Percentiles rank a stretch among this genome's conserved stretches.
phyloP scores from a whole-genome alignment of 2,113 vertebrate genomes.

The Hystrix brachyura region DNA sequence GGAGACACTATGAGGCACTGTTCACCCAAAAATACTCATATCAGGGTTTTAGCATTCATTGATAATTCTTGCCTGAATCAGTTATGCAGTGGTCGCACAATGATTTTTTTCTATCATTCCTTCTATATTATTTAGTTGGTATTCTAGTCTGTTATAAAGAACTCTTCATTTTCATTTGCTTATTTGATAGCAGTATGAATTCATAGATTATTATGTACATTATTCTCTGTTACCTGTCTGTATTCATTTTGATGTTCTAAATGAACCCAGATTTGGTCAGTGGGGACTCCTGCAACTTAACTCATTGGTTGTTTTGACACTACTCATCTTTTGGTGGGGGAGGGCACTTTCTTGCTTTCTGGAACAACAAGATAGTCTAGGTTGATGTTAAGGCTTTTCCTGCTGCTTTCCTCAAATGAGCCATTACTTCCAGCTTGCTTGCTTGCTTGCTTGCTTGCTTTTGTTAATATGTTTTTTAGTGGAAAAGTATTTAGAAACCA shows the following conservation, averaged over 20 bases:
- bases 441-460: background rate
- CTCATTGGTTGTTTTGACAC: background rate
- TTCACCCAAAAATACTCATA: background rate
- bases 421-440: background rate
- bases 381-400: background rate
- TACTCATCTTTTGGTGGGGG: background rate
- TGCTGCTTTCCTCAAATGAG: background rate
- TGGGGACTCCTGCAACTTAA: background rate
- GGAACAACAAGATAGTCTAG: background rate
- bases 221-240: background rate
- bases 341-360: background rate
- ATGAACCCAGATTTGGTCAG: constrained; percentile 19
- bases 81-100: background rate
- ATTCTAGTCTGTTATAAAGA: constrained; percentile 31
- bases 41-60: constrained; percentile 20
- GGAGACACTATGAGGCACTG: background rate
- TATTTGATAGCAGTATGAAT: constrained; percentile 23
- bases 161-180: background rate
- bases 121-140: background rate
- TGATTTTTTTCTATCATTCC: background rate
- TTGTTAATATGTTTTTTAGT: background rate
- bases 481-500: background rate
- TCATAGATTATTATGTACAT: background rate
- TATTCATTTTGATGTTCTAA: background rate
- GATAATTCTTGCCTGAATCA: constrained; percentile 39